These are phyloP conservation scores for Brachyhypopomus occidentalis DNA, from an alignment of 2,113 vertebrate species.

Conservation along the genomic window DNA sequence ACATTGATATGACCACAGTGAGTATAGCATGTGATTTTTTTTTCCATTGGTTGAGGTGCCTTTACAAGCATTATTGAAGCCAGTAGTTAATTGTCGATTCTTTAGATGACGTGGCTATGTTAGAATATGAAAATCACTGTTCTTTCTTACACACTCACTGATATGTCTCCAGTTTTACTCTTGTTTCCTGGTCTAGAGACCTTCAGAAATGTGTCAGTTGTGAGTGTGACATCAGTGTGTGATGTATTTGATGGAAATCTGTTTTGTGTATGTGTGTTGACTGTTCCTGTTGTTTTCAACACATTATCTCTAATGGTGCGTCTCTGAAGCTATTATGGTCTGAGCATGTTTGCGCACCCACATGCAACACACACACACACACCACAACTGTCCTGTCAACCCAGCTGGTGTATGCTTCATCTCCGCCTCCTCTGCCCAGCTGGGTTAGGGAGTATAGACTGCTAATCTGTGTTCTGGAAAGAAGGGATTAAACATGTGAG, in stretches of 20 bases:
- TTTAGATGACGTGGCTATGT: not conserved
- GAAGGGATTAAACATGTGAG: conserved; percentile 39
- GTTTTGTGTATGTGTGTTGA: not conserved
- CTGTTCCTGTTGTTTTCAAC: conserved; percentile 28
- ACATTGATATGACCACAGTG: not conserved
- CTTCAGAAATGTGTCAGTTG: not conserved
- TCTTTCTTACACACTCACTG: no score
- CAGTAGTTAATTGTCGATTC: not conserved
- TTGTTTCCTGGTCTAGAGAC: no score
- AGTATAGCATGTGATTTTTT: not conserved
- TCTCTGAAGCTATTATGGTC: conserved; percentile 35
- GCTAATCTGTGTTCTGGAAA: conserved; percentile 33
- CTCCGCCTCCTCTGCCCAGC: not conserved
- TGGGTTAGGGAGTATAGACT: conserved; percentile 14
- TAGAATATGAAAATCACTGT: not conserved
- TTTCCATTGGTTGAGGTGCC: not conserved
- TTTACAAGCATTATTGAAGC: not conserved
- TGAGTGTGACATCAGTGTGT: not conserved
- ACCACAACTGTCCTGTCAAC: not conserved
- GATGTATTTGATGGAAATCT: not conserved
- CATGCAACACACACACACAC: conserved; percentile 24
- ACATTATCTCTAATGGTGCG: conserved; percentile 33
- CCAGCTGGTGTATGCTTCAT: not conserved
- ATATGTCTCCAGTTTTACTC: no score
- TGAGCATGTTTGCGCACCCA: not conserved